A percentile compares a stretch with the other conserved stretches of the same genome.
phyloP scores from a whole-genome alignment of 2,888 invertebrate genomes.

The Slavum lentiscoides region DNA sequence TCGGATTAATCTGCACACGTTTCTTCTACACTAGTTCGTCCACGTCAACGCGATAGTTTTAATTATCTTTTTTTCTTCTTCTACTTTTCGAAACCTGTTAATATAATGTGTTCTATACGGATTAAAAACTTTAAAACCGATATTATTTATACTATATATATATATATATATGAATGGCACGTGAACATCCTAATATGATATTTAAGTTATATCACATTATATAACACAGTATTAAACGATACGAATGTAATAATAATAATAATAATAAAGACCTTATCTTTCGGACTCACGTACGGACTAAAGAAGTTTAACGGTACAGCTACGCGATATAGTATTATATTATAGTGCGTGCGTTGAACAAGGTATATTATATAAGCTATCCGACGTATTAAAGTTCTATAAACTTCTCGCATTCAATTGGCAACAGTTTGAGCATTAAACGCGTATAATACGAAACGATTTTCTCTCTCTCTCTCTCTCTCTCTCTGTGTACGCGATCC shows the following conservation, averaged over 20 bases:
- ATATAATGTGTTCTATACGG: not conserved
- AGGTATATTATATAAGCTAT: not conserved
- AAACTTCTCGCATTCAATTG: conserved; percentile 26
- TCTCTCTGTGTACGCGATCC: not conserved
- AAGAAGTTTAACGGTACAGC: not conserved
- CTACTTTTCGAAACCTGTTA: not conserved
- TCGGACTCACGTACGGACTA: not conserved
- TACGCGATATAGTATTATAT: too few species aligned
- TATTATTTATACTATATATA: not conserved
- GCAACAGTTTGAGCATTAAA: conserved; percentile 31
- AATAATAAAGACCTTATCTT: conserved; percentile 25
- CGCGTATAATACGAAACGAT: conserved; percentile 19
- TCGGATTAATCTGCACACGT: not conserved
- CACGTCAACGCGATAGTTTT: conserved; percentile 3
- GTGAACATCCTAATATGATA: not conserved
- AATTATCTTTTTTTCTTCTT: not conserved
- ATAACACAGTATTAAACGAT: not conserved
- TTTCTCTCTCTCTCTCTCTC: conserved; percentile 15
- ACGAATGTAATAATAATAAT: conserved; percentile 24
- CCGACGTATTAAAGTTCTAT: conserved; percentile 14
- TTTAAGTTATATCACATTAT: not conserved
- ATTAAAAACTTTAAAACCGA: conserved; percentile 5
- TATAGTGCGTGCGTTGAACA: not conserved
- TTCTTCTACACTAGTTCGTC: conserved; percentile 21
- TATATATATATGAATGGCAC: not conserved